Percentiles rank a stretch among this genome's conserved stretches.
Evolutionary conservation across 2,113 vertebrate species (phyloP).

Genomic region (Eublepharis macularius): DNA sequence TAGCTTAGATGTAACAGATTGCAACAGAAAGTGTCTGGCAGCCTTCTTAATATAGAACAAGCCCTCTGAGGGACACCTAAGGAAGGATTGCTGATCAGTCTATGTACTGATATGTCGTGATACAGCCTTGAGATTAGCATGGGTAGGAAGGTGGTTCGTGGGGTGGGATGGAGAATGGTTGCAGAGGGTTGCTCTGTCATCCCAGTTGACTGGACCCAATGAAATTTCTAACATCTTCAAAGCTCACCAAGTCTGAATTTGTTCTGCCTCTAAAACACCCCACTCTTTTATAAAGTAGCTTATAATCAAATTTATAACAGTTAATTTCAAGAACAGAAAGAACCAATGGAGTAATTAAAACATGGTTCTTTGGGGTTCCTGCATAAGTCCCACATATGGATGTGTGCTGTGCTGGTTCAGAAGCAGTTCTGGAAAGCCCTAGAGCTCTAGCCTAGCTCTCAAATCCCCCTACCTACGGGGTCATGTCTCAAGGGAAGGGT

Average conservation of each 20-base stretch:
- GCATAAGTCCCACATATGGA: too few relatives aligned
- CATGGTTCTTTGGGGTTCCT: neutral
- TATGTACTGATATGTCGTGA: neutral
- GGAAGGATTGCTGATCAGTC: neutral
- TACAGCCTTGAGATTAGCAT: neutral
- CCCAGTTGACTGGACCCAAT: neutral
- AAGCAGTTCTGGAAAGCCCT: too few relatives aligned
- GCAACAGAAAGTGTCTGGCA: conserved; percentile 72
- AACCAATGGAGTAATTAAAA: neutral
- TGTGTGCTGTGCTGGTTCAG: too few relatives aligned
- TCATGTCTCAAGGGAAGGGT: too few relatives aligned
- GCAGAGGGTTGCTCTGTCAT: neutral
- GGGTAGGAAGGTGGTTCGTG: neutral
- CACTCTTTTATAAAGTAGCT: too few relatives aligned
- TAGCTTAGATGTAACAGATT: conserved; percentile 53
- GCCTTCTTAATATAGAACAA: conserved; percentile 71
- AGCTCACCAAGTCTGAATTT: neutral
- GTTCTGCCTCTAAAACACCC: neutral
- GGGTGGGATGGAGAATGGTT: neutral
- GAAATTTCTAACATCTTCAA: neutral
- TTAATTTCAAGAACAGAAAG: too few relatives aligned
- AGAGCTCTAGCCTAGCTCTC: too few relatives aligned
- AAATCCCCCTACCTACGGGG: too few relatives aligned
- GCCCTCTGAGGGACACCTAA: conserved; percentile 41
- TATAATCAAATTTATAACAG: too few relatives aligned